Evolutionary conservation across 2,113 vertebrate genomes (phyloP), one percentile per base, ranked within the genome.

Genomic region (Taxidea taxus): DNA sequence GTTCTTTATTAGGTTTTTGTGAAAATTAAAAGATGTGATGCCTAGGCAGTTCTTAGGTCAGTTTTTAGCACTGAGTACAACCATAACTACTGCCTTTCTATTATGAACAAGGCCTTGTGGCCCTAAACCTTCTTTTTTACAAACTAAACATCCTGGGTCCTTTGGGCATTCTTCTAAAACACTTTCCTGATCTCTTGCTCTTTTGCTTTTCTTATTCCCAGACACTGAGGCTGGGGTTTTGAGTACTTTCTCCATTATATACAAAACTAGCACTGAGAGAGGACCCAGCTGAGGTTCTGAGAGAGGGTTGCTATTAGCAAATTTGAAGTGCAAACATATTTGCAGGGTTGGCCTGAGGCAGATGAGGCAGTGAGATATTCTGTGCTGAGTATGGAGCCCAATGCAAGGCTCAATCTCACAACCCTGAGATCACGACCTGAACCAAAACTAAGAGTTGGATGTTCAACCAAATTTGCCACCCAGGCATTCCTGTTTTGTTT

Each of bases 311-410:
- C 34, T 72, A 82, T 23, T 72, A 11, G 14, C 78, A 78, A 85
- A 85, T 47, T 27, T 90, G 37, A 93, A 96, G 21, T 72, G n/a
- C 44, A 86, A 88, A 85, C 58, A 62, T 94, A 91, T 86, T 49
- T n/a, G 25, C 21, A 91, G 8, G 31, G 18, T 60, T 20, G 23
- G 27, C 47, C 44, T 91, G 66, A 86, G 58, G 34, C 12, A 94
- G 83, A 89, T 77, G 51, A 80, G 12, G 49, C 56, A 81, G 39
- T 27, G 72, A 96, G 34, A 31, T 29, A 90, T 14, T 60, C 62
- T 13, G 6, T 31, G 31, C 62, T 34, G 13, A 66, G 31, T 34
- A 15, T 66, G 62, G 62, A 66, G 29, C 62, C 31, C 6, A 66
- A 16, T 34, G 13, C 29, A 29, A 31, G 62, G 31, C 62, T 66